Conservation (phyloP, 1,140 invertebrate species). For the Diprion similis region DNA sequence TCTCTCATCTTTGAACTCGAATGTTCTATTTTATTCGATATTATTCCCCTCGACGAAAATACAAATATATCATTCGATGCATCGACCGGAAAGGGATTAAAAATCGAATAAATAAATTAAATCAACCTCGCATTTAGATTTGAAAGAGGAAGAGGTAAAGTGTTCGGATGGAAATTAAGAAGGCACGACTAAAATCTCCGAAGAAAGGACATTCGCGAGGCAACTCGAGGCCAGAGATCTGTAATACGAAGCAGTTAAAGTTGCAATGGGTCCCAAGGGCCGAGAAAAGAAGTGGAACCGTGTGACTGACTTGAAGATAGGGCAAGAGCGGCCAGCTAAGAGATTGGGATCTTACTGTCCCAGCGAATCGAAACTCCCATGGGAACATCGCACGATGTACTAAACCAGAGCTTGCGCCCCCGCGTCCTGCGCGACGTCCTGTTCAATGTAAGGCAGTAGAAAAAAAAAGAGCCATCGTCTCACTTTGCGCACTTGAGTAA, state of each 20-base stretch:
- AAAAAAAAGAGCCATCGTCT: too few relatives aligned
- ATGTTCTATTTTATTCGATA: too few relatives aligned
- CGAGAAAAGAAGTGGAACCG: conserved; percentile 6
- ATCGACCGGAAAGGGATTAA: too few relatives aligned
- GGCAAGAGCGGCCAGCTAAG: not conserved
- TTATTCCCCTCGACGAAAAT: too few relatives aligned
- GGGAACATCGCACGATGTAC: conserved; percentile 4
- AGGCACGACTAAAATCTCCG: not conserved
- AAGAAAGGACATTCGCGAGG: not conserved
- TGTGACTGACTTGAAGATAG: conserved; percentile 7
- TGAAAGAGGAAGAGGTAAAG: not conserved
- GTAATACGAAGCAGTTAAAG: conserved; percentile 15
- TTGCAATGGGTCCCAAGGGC: conserved; percentile 13
- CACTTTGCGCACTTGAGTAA: too few relatives aligned
- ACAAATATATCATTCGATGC: too few relatives aligned
- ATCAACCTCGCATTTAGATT: not conserved
- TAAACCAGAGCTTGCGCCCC: not conserved
- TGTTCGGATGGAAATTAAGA: not conserved
- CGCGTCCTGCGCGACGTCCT: not conserved
- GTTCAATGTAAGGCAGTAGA: not conserved
- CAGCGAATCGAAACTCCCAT: conserved; percentile 2
- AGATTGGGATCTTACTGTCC: conserved; percentile 7
- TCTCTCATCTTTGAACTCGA: too few relatives aligned
- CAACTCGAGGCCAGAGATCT: not conserved
- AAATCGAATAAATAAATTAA: too few relatives aligned